Percentiles rank a stretch among this genome's conserved stretches.
Evolutionary conservation across 2,113 vertebrate species (phyloP).

Genomic region (Vulpes ferrilata): DNA sequence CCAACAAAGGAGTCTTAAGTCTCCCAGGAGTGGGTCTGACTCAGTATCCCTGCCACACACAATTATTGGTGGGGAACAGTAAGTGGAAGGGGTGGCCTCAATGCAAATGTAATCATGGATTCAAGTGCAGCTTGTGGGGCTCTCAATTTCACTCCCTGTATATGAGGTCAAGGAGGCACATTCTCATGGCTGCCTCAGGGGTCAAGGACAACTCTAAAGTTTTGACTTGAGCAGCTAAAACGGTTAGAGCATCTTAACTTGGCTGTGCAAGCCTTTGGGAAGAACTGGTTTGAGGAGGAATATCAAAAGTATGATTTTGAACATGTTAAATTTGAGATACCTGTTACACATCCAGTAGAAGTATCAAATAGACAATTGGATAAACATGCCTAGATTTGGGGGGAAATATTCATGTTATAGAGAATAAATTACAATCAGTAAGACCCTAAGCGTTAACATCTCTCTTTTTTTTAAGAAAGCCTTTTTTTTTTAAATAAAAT

Average conservation of each 20-base stretch:
- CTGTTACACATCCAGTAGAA: background rate
- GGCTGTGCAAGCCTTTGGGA: background rate
- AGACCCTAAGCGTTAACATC: background rate
- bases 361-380: constrained; percentile 34
- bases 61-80: background rate
- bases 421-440: background rate
- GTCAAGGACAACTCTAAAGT: background rate
- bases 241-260: background rate
- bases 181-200: background rate
- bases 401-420: background rate
- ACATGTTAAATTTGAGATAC: constrained; percentile 34
- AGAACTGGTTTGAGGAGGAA: constrained; percentile 18
- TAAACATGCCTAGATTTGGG: constrained; percentile 1
- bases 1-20: background rate
- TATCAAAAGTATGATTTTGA: constrained; percentile 42
- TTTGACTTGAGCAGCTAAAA: constrained; percentile 51
- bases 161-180: background rate
- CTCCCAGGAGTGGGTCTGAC: background rate
- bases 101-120: background rate
- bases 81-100: background rate
- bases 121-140: background rate
- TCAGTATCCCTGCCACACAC: background rate
- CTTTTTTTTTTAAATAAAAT: too few relatives aligned
- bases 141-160: background rate
- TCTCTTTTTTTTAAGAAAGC: too few relatives aligned